Evolutionary conservation across 35 echinoderm and acorn worm genomes (phyloP).

Genomic region (Strongylocentrotus purpuratus): DNA sequence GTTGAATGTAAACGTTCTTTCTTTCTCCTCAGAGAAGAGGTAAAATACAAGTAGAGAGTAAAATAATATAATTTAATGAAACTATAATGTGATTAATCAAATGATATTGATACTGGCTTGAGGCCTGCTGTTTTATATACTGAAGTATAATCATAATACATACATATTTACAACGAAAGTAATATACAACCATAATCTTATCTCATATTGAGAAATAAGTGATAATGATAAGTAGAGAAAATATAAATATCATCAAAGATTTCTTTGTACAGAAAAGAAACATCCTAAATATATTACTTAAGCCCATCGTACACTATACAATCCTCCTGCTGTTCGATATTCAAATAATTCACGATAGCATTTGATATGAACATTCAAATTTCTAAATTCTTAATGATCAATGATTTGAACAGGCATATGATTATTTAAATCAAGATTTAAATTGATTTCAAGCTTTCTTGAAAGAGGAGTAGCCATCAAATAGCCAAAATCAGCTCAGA

Average conservation of each 20-base stretch:
- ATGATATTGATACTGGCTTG: not conserved
- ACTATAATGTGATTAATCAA: not conserved
- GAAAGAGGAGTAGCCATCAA: too few species aligned
- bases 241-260: constrained; percentile 46
- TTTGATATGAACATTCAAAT: too few species aligned
- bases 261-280: constrained; percentile 36
- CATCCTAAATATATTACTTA: constrained; percentile 4
- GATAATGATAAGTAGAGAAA: constrained; percentile 42
- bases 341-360: too few species aligned
- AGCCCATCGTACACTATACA: too few species aligned
- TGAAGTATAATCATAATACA: constrained; percentile 38
- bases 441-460: too few species aligned
- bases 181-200: constrained; percentile 36
- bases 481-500: too few species aligned
- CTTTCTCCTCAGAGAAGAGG: not conserved
- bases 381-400: too few species aligned
- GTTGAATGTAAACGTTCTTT: not conserved
- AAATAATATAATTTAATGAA: not conserved
- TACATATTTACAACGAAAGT: constrained; percentile 48
- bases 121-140: not conserved
- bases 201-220: not conserved
- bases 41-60: not conserved
- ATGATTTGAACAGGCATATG: too few species aligned
- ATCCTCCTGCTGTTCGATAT: too few species aligned
- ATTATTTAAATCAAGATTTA: too few species aligned